Conservation (phyloP, 2,888 invertebrate species). For the Drosophila anomalipes region DNA sequence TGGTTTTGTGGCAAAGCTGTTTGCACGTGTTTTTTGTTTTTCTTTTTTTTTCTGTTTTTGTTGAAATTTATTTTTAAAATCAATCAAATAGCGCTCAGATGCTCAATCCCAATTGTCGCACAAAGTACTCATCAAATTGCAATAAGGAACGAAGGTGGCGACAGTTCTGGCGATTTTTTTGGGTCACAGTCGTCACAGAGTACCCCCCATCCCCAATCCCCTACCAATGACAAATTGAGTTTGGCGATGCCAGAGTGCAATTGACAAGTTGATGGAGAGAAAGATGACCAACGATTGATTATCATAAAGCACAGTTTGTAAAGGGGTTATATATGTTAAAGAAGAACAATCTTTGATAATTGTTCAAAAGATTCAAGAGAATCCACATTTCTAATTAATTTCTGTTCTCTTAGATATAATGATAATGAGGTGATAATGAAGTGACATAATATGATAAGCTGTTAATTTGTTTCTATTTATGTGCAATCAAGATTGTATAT, state of each 20-base stretch:
- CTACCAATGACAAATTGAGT: constrained; percentile 48
- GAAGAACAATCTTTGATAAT: neutral
- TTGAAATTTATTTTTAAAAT: constrained; percentile 71
- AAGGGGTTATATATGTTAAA: neutral
- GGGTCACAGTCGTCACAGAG: constrained; percentile 49
- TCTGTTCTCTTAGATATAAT: too few relatives aligned
- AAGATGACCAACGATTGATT: constrained; percentile 17
- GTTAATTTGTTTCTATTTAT: neutral
- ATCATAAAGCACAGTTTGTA: neutral
- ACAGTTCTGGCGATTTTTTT: constrained; percentile 48
- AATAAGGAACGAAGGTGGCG: constrained; percentile 54
- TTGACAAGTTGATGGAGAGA: constrained; percentile 38
- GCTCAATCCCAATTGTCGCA: constrained; percentile 30
- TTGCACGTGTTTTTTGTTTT: constrained; percentile 45
- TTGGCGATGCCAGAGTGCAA: constrained; percentile 15
- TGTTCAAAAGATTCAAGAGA: neutral
- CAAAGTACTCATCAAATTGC: constrained; percentile 55
- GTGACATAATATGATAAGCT: neutral
- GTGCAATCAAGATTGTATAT: too few relatives aligned
- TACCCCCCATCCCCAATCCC: neutral
- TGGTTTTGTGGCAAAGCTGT: constrained; percentile 17
- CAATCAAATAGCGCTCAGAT: constrained; percentile 61
- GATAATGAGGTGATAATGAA: too few relatives aligned
- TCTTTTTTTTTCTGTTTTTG: constrained; percentile 9
- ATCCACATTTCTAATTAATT: neutral